These are phyloP conservation scores for Hartigia nigra DNA, from an alignment of 2,888 invertebrate species.

Conservation along the genomic window DNA sequence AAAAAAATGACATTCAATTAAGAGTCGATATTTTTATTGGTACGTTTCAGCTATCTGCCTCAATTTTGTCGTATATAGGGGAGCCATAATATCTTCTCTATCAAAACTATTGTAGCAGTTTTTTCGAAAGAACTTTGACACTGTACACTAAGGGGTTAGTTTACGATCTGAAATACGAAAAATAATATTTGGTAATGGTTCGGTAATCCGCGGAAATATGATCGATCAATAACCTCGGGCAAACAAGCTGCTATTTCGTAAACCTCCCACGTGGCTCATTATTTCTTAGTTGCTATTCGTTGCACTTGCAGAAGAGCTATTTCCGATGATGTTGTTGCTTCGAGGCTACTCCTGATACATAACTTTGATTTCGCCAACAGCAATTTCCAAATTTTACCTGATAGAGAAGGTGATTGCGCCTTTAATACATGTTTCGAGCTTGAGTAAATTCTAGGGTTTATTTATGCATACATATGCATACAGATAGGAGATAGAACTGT, in stretches of 20 bases:
- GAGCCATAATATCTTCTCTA: not conserved
- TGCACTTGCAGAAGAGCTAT: not conserved
- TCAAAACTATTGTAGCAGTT: not conserved
- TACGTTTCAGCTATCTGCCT: not conserved
- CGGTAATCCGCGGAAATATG: not conserved
- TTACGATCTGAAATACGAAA: not conserved
- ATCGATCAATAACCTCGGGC: not conserved
- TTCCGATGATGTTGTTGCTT: not conserved
- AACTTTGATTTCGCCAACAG: not conserved
- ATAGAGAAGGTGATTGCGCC: not conserved
- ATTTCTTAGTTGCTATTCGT: not conserved
- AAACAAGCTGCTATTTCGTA: not conserved
- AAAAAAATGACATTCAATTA: not conserved
- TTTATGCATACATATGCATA: too few relatives aligned
- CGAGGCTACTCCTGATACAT: not conserved
- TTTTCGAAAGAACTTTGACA: not conserved
- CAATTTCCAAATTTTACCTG: not conserved
- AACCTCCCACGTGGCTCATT: not conserved
- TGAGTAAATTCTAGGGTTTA: not conserved
- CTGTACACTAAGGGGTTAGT: not conserved
- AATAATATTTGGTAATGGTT: not conserved
- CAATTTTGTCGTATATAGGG: not conserved
- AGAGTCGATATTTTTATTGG: not conserved
- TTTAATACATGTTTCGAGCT: not conserved
- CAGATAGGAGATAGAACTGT: too few relatives aligned